phyloP scores from a whole-genome alignment of 2,888 invertebrate genomes.

The Lycia hirtaria region DNA sequence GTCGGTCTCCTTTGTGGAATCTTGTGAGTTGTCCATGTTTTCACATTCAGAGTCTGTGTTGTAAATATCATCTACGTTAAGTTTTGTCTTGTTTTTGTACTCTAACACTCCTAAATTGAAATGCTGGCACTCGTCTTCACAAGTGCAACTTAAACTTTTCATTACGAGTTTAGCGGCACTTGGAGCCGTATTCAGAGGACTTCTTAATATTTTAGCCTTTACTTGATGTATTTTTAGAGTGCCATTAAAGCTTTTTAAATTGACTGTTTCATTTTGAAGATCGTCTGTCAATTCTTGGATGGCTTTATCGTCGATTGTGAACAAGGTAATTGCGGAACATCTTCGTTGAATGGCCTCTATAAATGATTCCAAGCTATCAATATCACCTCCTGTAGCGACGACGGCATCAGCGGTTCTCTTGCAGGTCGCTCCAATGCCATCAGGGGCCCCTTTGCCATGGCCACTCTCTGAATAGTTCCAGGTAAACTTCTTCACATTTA shows the following conservation, averaged over 20 bases:
- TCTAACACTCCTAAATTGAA: conserved; percentile 14
- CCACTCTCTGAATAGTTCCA: background rate
- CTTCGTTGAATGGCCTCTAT: too few species aligned
- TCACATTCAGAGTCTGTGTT: conserved; percentile 19
- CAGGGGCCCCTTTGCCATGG: background rate
- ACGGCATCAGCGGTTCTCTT: background rate
- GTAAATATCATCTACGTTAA: conserved; percentile 1
- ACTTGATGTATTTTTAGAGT: background rate
- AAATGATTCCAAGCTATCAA: background rate
- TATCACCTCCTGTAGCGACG: background rate
- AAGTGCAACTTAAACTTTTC: conserved; percentile 12
- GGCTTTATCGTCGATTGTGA: conserved; percentile 1
- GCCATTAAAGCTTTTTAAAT: background rate
- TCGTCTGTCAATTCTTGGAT: background rate
- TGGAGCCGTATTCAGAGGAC: conserved; percentile 51
- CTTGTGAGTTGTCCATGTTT: background rate
- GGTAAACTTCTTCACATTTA: background rate
- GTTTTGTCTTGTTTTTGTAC: conserved; percentile 14
- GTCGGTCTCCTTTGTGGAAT: background rate
- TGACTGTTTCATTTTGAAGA: background rate
- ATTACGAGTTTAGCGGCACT: conserved; percentile 42
- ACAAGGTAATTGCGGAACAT: background rate
- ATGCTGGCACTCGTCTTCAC: background rate
- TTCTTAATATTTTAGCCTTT: background rate
- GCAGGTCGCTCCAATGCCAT: background rate